Percentiles rank a stretch among this genome's conserved stretches.
These are phyloP conservation scores for Baryphthengus martii DNA, from an alignment of 2,113 vertebrate genomes.

Conservation along the genomic window DNA sequence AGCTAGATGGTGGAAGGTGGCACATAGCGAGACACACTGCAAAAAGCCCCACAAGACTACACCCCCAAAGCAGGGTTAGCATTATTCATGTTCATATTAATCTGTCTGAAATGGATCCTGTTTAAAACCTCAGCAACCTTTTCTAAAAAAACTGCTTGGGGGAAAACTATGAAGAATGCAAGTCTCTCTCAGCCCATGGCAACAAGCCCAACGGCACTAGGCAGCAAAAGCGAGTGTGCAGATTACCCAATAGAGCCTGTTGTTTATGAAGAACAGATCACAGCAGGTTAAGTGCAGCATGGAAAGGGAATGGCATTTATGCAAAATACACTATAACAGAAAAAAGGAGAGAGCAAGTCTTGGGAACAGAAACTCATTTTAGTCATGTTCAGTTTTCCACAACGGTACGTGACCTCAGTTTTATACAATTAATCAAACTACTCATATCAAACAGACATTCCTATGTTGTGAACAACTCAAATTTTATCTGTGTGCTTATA, in stretches of 20 bases:
- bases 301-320: slow-evolving; percentile 53
- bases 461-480: background rate
- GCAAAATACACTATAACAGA: slow-evolving; percentile 36
- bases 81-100: slow-evolving; percentile 7
- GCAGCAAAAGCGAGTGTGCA: slow-evolving; percentile 48
- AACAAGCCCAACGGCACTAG: slow-evolving; percentile 44
- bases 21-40: background rate
- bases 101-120: slow-evolving; percentile 4
- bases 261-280: slow-evolving; percentile 63
- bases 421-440: slow-evolving; percentile 8
- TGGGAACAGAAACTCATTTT: background rate
- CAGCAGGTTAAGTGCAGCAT: slow-evolving; percentile 60
- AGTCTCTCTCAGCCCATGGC: slow-evolving; percentile 51
- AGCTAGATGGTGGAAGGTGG: background rate
- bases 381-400: background rate
- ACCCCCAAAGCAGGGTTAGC: background rate
- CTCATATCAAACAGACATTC: background rate
- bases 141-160: slow-evolving; percentile 25
- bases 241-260: slow-evolving; percentile 41
- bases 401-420: background rate
- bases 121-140: slow-evolving; percentile 30
- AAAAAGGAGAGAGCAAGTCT: background rate
- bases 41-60: background rate
- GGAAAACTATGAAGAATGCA: slow-evolving; percentile 44
- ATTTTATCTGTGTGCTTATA: background rate